Evolutionary conservation across 2,113 vertebrate genomes (phyloP), one percentile per base, ranked within the genome.

Genomic region (Rhinichthys klamathensis): DNA sequence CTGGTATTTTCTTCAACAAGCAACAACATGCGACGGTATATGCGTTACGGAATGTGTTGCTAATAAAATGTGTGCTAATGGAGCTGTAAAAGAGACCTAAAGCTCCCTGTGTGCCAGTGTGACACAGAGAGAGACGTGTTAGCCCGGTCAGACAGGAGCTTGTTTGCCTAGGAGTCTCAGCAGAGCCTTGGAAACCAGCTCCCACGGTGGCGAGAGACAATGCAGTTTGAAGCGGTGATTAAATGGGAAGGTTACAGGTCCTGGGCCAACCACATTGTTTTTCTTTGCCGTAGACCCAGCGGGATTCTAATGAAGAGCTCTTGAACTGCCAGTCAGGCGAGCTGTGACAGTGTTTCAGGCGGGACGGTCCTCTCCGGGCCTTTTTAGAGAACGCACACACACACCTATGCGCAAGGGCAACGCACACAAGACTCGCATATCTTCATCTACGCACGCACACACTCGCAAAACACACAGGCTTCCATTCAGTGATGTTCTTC

Each of bases 261-360:
- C 91, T 72, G 70, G 88, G 87, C 89, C 90, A 89, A 87, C 76
- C 91, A 91, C 91, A 90, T 92, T 92, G 93, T 92, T 94, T 93
- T 93, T 92, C 90, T 91, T 89, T 92, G 91, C 90, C 91, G 91
- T 90, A 92, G 92, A 92, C 93, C 91, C 86, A 88, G 92, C 86
- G 85, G 90, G 86, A 87, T 89, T 91, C 92, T 95, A 94, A 95
- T 94, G 93, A 96, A 96, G 94, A 95, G 95, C 95, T 95, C 92
- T 93, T 95, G 95, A 96, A 96, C 95, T 91, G 88, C 44, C 90
- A 92, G 92, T 91, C 92, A 93, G 93, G 91, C 94, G 92, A 93
- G 94, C 95, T 92, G 91, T 95, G 96, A 96, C 96, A 95, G 93
- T 91, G 92, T 96, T 97, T 95, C 95, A 87, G 94, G 91, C 93